A percentile compares a stretch with the other conserved stretches of the same genome.
Evolutionary conservation across 2,888 invertebrate species (phyloP).

Genomic region (Cactoblastis cactorum): DNA sequence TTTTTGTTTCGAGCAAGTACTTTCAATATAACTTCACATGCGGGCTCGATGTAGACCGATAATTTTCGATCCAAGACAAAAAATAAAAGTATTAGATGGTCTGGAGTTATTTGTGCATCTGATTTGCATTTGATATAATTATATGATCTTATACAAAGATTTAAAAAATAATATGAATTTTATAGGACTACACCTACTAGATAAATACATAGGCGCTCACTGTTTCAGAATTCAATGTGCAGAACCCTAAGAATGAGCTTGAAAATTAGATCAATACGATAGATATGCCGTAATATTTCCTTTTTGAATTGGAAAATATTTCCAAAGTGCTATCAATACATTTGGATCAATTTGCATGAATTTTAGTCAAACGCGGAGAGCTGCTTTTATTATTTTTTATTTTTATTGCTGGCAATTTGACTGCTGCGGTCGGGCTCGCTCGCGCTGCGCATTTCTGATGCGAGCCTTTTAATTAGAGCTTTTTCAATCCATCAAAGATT

Average conservation of each 20-base stretch:
- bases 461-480: constrained; percentile 9
- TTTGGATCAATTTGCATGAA: constrained; percentile 66
- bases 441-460: constrained; percentile 30
- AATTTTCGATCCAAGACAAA: background rate
- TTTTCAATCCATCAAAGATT: constrained; percentile 7
- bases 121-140: too few relatives aligned
- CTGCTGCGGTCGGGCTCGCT: constrained; percentile 36
- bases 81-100: background rate
- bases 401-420: constrained; percentile 58
- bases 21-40: constrained; percentile 41
- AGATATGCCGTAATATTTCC: constrained; percentile 13
- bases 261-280: background rate
- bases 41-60: constrained; percentile 12
- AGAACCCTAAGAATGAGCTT: background rate
- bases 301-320: constrained; percentile 53
- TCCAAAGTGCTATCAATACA: constrained; percentile 60
- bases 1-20: constrained; percentile 52
- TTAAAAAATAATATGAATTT: too few relatives aligned
- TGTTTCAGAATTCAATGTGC: background rate
- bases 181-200: too few relatives aligned
- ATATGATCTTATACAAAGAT: too few relatives aligned
- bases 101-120: background rate
- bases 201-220: too few relatives aligned
- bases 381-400: constrained; percentile 55
- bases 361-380: constrained; percentile 53